Evolutionary conservation across 2,797 vertebrate genomes (phyloP).

Genomic region (Sylvia borin): DNA sequence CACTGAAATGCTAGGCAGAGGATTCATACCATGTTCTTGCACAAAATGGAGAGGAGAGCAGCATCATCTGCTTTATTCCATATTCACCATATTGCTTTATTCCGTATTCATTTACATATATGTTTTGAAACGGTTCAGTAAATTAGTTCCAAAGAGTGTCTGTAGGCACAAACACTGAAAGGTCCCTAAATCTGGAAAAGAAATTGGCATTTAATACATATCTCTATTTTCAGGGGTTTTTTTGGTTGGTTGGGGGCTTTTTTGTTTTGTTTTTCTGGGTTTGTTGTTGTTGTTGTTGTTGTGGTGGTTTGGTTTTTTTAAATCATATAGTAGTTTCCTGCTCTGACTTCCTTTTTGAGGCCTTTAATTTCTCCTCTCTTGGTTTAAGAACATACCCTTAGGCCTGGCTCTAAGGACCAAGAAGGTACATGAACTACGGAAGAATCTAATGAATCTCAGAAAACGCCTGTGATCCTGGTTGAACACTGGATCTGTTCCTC

Average conservation of each 20-base stretch:
- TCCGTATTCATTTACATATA: background rate
- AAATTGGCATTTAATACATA: background rate
- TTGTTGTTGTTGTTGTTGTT: too few species aligned
- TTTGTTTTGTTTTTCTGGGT: too few species aligned
- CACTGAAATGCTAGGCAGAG: background rate
- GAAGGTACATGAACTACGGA: background rate
- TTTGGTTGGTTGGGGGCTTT: too few species aligned
- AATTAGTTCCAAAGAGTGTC: background rate
- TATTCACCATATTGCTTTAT: background rate
- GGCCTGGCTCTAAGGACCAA: background rate
- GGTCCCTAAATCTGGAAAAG: background rate
- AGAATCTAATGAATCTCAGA: background rate
- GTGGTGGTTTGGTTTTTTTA: too few species aligned
- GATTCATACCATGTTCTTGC: background rate
- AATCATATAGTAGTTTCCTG: background rate
- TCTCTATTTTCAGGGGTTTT: background rate
- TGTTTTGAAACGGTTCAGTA: background rate
- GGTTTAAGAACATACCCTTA: background rate
- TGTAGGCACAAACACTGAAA: background rate
- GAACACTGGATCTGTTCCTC: background rate
- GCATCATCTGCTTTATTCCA: too few species aligned
- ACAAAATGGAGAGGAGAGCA: background rate
- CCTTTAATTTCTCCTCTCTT: background rate
- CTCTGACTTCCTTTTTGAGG: background rate
- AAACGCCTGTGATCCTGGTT: background rate